Percentiles rank a stretch among this genome's conserved stretches.
phyloP scores from a whole-genome alignment of 2,797 vertebrate species.

The Falco cherrug region DNA sequence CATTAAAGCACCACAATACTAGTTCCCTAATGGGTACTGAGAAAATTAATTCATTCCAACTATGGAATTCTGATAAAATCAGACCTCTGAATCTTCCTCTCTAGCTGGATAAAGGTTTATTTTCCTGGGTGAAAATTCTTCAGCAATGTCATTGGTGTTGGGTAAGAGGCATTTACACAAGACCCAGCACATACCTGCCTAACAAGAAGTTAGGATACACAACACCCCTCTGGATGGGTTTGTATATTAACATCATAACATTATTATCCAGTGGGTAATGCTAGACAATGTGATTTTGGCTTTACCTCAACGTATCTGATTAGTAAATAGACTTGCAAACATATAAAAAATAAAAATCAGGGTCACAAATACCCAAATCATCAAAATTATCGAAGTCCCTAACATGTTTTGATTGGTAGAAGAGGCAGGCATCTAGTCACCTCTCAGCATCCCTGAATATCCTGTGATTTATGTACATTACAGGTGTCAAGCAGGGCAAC shows the following conservation, averaged over 20 bases:
- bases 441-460: neutral
- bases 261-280: neutral
- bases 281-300: neutral
- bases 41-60: constrained; percentile 41
- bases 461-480: neutral
- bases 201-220: neutral
- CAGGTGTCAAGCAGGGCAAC: neutral
- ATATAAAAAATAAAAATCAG: neutral
- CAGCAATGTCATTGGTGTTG: neutral
- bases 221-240: neutral
- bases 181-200: neutral
- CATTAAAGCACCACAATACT: constrained; percentile 58
- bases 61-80: constrained; percentile 57
- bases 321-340: neutral
- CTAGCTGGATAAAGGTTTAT: constrained; percentile 11
- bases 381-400: neutral
- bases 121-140: constrained; percentile 1
- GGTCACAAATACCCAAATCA: neutral
- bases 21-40: constrained; percentile 23
- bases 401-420: neutral
- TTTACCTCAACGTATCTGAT: neutral
- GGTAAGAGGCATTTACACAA: neutral
- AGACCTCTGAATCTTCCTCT: constrained; percentile 5
- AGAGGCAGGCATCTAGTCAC: neutral
- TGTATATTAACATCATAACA: neutral